Evolutionary conservation across 2,113 vertebrate genomes (phyloP), one percentile per base, ranked within the genome.

Genomic region (Picathartes gymnocephalus): DNA sequence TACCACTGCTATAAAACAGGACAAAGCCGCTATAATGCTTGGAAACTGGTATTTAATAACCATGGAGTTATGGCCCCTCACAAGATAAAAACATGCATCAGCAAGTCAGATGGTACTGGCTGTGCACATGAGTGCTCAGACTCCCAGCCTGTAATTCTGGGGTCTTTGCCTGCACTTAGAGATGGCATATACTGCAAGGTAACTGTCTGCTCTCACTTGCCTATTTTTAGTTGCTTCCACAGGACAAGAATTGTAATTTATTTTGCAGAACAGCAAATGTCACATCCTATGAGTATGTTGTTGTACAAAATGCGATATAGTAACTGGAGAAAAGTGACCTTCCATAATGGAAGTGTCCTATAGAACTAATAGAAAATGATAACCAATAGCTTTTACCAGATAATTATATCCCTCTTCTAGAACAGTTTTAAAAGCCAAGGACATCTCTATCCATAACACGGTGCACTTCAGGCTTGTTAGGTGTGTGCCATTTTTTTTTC

Each of bases 301-400:
- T 91, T 88, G 77, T 87, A 91, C 65, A 87, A 94, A 93, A 95
- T 65, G 73, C 30, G 10, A 81, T 93, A 64, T 4, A 78, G 72
- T 68, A 64, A 71, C 83, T 76, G 89, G 83, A 92, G 92, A 96
- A 91, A 89, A 95, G 96, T 97, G 95, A 96, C 95, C 94, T 97
- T 95, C 92, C 92, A 91, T 96, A 95, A 96, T 95, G 89, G 91
- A 96, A 95, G 81, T 95, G 95, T 96, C 92, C 84, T 91, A 50
- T 65, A 84, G 81, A 95, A 92, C 77, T 96, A 97, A 97, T 93
- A 96, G 93, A 93, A 94, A 95, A 96, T 96, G 39, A 97, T 97
- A 97, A 95, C 92, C 94, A 86, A 96, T 93, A 92, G 88, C 25
- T 88, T 96, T 94, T 69, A 81, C 81, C 51, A 84, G 76, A 37